phyloP scores from a whole-genome alignment of 2,113 vertebrate species.

The Grus americana region DNA sequence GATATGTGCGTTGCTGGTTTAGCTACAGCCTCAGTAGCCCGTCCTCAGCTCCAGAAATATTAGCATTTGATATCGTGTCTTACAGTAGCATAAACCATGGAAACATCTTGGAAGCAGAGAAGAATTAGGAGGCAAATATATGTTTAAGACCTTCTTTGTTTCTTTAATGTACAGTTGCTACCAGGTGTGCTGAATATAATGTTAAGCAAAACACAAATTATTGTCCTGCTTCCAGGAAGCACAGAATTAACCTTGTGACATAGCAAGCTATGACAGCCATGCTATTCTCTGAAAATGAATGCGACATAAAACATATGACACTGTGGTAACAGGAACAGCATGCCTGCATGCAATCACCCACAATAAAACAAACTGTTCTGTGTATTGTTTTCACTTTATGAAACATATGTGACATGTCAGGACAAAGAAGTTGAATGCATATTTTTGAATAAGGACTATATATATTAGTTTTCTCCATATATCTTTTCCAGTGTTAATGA shows the following conservation, averaged over 20 bases:
- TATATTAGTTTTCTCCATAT: not conserved
- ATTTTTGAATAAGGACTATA: not conserved
- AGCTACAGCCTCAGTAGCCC: not conserved
- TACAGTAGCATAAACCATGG: not conserved
- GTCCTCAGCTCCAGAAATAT: not conserved
- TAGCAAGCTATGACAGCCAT: not conserved
- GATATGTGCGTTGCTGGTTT: not conserved
- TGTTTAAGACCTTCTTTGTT: not conserved
- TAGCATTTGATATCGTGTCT: not conserved
- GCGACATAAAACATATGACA: not conserved
- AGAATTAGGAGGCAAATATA: not conserved
- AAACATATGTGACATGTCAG: not conserved
- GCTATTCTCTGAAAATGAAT: not conserved
- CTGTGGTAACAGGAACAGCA: not conserved
- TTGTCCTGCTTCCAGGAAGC: not conserved
- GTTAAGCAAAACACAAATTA: not conserved
- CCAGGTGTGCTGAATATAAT: not conserved
- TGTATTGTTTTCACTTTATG: slow-evolving; percentile 22
- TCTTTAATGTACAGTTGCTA: not conserved
- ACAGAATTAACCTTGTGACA: not conserved
- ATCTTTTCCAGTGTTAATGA: not conserved
- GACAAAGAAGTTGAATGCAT: not conserved
- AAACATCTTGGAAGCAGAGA: not conserved
- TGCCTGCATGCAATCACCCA: not conserved
- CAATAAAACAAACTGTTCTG: not conserved